Conservation (phyloP, 2,797 vertebrate genomes). For the Catharus ustulatus region DNA sequence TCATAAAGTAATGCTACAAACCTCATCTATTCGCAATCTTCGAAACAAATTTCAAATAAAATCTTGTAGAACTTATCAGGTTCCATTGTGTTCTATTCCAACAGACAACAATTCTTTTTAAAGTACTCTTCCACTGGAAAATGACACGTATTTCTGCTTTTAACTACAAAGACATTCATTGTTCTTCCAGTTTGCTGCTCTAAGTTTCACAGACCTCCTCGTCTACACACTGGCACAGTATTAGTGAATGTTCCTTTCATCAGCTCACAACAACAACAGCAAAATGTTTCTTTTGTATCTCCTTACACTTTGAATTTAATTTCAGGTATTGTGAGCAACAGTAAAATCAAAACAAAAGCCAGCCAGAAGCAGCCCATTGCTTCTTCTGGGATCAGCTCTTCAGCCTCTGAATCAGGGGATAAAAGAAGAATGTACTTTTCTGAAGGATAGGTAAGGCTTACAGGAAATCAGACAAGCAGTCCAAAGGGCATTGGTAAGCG, state of each 20-base stretch:
- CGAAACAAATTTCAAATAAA: not conserved
- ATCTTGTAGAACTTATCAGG: not conserved
- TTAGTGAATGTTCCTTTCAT: constrained; percentile 39
- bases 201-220: constrained; percentile 25
- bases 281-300: constrained; percentile 22
- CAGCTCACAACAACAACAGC: not conserved
- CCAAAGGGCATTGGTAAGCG: not conserved
- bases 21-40: not conserved
- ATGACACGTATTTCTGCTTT: not conserved
- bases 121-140: not conserved
- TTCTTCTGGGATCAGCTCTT: not conserved
- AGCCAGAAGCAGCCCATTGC: not conserved
- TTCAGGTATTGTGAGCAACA: not conserved
- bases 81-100: not conserved
- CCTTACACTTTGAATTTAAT: constrained; percentile 32
- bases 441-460: not conserved
- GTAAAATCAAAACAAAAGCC: constrained; percentile 28
- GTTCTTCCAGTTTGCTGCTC: constrained; percentile 22
- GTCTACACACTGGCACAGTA: constrained; percentile 21
- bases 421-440: not conserved
- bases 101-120: not conserved
- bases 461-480: not conserved
- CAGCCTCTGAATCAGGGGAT: not conserved
- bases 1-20: not conserved
- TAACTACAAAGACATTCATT: constrained; percentile 41